Evolutionary conservation across 2,888 invertebrate genomes (phyloP).

Genomic region (Cosmorhoe ocellata): DNA sequence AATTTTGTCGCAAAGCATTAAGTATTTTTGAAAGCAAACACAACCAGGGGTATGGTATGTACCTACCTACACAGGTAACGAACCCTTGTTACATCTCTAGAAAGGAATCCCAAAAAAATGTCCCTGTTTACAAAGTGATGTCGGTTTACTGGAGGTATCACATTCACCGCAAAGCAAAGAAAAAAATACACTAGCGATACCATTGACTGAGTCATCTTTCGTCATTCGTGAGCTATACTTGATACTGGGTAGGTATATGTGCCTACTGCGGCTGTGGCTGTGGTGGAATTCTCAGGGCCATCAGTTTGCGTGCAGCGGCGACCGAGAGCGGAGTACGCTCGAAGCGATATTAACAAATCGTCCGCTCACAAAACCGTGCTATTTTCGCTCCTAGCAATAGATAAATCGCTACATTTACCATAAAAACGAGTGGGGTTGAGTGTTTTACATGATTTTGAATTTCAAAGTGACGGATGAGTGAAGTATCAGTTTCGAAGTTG

Average conservation of each 20-base stretch:
- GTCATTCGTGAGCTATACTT: constrained; percentile 50
- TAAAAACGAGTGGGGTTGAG: constrained; percentile 34
- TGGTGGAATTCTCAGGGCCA: constrained; percentile 58
- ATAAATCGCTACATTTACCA: constrained; percentile 30
- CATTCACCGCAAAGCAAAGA: constrained; percentile 46
- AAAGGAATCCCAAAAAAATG: constrained; percentile 8
- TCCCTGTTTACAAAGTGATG: constrained; percentile 12
- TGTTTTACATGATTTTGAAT: constrained; percentile 33
- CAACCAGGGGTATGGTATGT: too few species aligned
- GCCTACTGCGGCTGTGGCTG: constrained; percentile 23
- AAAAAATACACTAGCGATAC: constrained; percentile 54
- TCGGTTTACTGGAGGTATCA: constrained; percentile 29
- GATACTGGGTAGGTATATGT: constrained; percentile 9
- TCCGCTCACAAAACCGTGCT: constrained; percentile 31
- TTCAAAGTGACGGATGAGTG: constrained; percentile 74
- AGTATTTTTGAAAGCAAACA: too few species aligned
- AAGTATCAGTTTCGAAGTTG: constrained; percentile 65
- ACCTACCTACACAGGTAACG: constrained; percentile 1
- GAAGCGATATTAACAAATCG: constrained; percentile 45
- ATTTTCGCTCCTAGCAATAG: constrained; percentile 58
- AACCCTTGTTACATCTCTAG: constrained; percentile 1
- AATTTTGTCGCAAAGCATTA: too few species aligned
- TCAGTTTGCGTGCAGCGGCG: constrained; percentile 73
- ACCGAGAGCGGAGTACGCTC: constrained; percentile 67
- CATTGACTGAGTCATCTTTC: constrained; percentile 77